Base-by-base conservation (phyloP, 2,888 invertebrate species). In the Merodon equestris region DNA sequence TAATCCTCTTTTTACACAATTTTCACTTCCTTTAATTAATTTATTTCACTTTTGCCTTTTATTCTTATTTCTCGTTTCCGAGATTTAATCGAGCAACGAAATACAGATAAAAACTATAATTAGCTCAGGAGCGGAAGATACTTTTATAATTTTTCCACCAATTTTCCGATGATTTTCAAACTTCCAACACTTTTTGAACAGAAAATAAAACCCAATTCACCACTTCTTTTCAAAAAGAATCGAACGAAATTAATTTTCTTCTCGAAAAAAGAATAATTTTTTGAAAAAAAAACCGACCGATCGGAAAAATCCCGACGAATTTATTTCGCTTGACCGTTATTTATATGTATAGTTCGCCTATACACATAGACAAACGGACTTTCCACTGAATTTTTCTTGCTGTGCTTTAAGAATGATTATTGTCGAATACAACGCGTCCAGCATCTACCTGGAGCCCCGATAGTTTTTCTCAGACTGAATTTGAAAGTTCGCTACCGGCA, bases 381-480 rank as follows among this genome's bases (percentile, higher is more conserved):
- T 27, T 27, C 27, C 50, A 76, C 54, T 60, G 45, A 50, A 42
- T 56, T 34, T 50, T 57, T 27, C 27, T 27, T 27, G 27, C 27
- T 7, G 2, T 7, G 27, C 27, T 27, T 57, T 67, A 19, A 38
- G 17, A 57, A 72, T 36, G 54, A 54, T 51, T 74, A 68, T 83
- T 82, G 83, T 83, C 83, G 81, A 27, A 9, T 83, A 70, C 82
- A 83, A 83, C 83, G 83, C 83, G 83, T 87, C 87, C 87, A 87
- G 87, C 82, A 77, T 75, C 83, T 84, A 83, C 84, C 87, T 87
- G 87, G 87, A 87, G 85, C 88, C 85, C 86, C 87, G 87, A 87
- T 85, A 86, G 88, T 86, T 87, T 85, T 85, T 82, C 87, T 87
- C 87, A 87, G 86, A 87, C 87, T 87, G 82, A 88, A 60, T 27